These are phyloP conservation scores for Plectus sambesii DNA, from an alignment of 1,140 invertebrate genomes.

Conservation along the genomic window DNA sequence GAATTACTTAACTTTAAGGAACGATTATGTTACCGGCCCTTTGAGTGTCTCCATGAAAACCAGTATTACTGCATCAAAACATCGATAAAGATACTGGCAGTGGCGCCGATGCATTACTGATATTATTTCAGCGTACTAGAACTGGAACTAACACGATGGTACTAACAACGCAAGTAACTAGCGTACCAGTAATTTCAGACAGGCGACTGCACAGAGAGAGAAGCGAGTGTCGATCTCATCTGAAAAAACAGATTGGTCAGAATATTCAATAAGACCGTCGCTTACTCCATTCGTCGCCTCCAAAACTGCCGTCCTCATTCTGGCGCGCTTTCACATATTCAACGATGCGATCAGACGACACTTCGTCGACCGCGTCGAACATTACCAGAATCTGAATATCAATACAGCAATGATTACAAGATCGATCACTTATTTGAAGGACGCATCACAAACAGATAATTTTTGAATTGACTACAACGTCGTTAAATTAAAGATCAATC, in stretches of 20 bases:
- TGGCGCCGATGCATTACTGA: too few relatives aligned
- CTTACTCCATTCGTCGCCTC: conserved; percentile 83
- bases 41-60: too few relatives aligned
- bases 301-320: conserved; percentile 86
- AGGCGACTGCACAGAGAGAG: conserved; percentile 85
- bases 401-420: not conserved
- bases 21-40: too few relatives aligned
- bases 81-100: too few relatives aligned
- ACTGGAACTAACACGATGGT: too few relatives aligned
- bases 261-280: not conserved
- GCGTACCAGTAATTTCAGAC: conserved; percentile 63
- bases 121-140: too few relatives aligned
- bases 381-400: conserved; percentile 64
- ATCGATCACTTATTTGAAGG: not conserved
- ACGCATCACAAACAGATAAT: too few relatives aligned
- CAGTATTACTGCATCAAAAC: too few relatives aligned
- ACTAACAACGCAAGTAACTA: conserved; percentile 5
- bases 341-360: conserved; percentile 72
- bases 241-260: conserved; percentile 23
- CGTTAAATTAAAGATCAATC: too few relatives aligned
- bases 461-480: too few relatives aligned
- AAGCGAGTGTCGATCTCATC: conserved; percentile 88
- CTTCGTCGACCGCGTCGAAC: conserved; percentile 66
- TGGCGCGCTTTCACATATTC: conserved; percentile 71
- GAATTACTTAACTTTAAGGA: too few relatives aligned